Evolutionary conservation across 2,797 vertebrate species (phyloP), one percentile per base, ranked within the genome.

Genomic region (Borostomias antarcticus): DNA sequence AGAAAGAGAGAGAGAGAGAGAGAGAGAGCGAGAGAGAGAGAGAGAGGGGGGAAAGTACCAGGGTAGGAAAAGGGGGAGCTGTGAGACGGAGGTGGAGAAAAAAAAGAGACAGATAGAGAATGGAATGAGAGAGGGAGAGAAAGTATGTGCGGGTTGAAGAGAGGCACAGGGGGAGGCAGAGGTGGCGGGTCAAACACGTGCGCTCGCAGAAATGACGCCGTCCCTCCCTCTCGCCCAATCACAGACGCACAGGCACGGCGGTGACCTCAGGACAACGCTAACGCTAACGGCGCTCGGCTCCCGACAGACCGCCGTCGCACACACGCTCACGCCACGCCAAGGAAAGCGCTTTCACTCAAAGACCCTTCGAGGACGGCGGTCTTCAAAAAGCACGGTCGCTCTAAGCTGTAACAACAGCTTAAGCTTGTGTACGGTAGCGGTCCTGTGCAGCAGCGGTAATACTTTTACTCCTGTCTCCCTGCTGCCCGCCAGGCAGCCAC

Each of bases 401-500:
- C n/a, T n/a, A n/a, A n/a, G n/a, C n/a, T n/a, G n/a, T n/a, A n/a
- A n/a, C n/a, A n/a, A n/a, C n/a, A n/a, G n/a, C n/a, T n/a, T n/a
- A n/a, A 40, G 37, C 37, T 40, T 15, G 11, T 40, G 37, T 40
- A 10, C 15, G 37, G 15, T 40, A 40, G 37, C 11, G 15, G 10
- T 15, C 9, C 11, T 1, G 15, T 15, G 11, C 37, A 40, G 37
- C n/a, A n/a, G 37, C 37, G 15, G 37, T 40, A 40, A 15, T 40
- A 11, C 45, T 51, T 51, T 25, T 4, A 51, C 50, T 21, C 8
- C 25, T 9, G 26, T 17, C 28, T 26, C 52, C 62, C 58, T 52
- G 13, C 35, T 50, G 29, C 58, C 71, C 29, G 35, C 56, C 47
- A 26, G 62, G 45, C 37, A 63, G 66, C 57, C 60, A 70, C 72